Evolutionary conservation across 2,113 vertebrate genomes (phyloP), one percentile per base, ranked within the genome.

Genomic region (Chionis minor): DNA sequence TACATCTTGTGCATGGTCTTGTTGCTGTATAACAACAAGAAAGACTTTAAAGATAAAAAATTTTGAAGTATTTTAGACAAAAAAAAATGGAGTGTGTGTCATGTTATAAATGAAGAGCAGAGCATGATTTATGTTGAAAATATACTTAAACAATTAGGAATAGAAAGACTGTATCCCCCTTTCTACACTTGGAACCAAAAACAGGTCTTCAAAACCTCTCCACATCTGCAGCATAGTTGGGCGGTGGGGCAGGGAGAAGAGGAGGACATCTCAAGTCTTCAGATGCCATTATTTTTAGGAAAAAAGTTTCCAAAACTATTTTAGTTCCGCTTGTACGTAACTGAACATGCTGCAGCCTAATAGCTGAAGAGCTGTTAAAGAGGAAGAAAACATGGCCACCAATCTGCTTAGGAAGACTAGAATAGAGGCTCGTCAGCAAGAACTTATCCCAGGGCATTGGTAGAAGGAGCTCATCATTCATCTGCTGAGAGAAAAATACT

Each of bases 41-140:
- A 90, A 88, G 21, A 69, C n/a, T 73, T 62, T 88, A 59, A 94
- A 80, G 83, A 95, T 77, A 73, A 93, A 95, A 87, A 70, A 74
- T 32, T 71, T 27, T 75, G 26, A 85, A 75, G 11, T 62, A 92
- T 84, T 89, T 96, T 62, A 84, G 38, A 63, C 23, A 16, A 38
- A 84, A 84, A 51, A 54, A n/a, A 30, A 38, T 6, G 5, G 17
- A 79, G 19, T 84, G 8, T 10, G 15, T 70, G 92, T 86, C n/a
- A 75, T 88, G 86, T 87, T 78, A 79, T 71, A 65, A 72, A 72
- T 69, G 33, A 72, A 59, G 30, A 87, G 11, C 20, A 70, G 22
- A 63, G 13, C 42, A 59, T 59, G 18, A 62, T 65, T 81, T 88
- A 7, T 86, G 11, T 65, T 88, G 66, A 80, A 83, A 83, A 45